Base-by-base conservation (phyloP, 2,888 invertebrate genomes). In the Xylophagus ater region DNA sequence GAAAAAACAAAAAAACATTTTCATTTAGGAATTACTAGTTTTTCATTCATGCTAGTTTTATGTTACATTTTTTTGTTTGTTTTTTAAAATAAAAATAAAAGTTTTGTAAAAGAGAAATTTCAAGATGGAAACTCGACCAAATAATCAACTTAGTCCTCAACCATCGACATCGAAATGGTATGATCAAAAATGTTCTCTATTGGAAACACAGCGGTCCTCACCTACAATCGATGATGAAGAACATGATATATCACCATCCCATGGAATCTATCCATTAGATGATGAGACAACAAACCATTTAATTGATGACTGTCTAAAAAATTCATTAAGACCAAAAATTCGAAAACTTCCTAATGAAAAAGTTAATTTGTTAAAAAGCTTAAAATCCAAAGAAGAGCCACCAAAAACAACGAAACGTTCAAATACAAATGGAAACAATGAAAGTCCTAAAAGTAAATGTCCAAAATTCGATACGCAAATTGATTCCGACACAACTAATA, bases 121-220 rank as follows among this genome's bases (percentile, higher is more conserved):
- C 36, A 24, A 47, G 40, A 63, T 63, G 63, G 60, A 63, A 37
- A 63, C 62, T 19, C 62, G 62, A 7, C 50, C 49, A 42, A 55
- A 45, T 51, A 47, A 47, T 8, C 48, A 49, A 13, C 42, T 48
- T 37, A 56, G 57, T 8, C 42, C 54, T 7, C 40, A 47, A 15
- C 56, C 48, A 28, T 55, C 57, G n/a, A 76, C 78, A 2, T 73
- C 76, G 3, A 71, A 71, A 51, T 66, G 76, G 57, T 68, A 73
- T 1, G 75, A 75, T 47, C 67, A 78, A 19, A 75, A 79, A 52
- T 72, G 78, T 47, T 71, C 73, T 47, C 63, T 79, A 46, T 78
- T 81, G 52, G 30, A 32, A 4, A 17, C 43, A 34, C 26, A 2
- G n/a, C 20, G 3, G 36, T 35, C 7, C 37, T 38, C 1, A 44